phyloP scores from a whole-genome alignment of 2,888 invertebrate genomes.

The Drosophila leonis region DNA sequence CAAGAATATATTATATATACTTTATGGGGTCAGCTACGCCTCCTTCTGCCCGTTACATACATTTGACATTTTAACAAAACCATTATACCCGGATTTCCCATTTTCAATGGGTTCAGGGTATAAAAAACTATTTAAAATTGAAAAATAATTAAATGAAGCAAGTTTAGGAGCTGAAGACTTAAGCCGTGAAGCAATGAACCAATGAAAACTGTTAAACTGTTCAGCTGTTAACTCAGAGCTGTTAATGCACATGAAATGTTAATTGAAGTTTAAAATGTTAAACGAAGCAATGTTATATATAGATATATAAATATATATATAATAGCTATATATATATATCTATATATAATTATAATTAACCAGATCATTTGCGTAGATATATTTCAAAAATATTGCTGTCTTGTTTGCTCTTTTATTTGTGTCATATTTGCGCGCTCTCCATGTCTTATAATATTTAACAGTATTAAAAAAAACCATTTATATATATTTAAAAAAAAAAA shows the following conservation, averaged over 20 bases:
- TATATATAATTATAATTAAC: background rate
- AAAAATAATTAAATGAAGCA: background rate
- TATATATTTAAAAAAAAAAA: conserved; percentile 14
- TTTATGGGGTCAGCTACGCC: too few species aligned
- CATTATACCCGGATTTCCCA: too few species aligned
- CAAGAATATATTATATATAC: too few species aligned
- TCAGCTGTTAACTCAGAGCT: background rate
- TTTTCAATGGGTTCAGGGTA: too few species aligned
- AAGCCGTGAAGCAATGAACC: background rate
- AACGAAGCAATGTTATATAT: background rate
- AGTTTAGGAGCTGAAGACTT: background rate
- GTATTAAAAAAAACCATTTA: conserved; percentile 6
- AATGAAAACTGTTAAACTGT: too few species aligned
- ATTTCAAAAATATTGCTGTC: conserved; percentile 2
- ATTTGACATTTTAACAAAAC: too few species aligned
- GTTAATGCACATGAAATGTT: background rate
- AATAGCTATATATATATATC: background rate
- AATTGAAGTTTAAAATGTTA: background rate
- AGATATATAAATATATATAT: background rate
- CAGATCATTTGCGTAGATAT: background rate
- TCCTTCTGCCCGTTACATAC: too few species aligned
- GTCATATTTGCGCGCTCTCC: conserved; percentile 6
- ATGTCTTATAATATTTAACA: conserved; percentile 7
- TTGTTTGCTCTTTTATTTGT: conserved; percentile 16
- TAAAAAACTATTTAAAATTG: background rate